Base-by-base conservation (phyloP, 2,888 invertebrate genomes). In the Incurvaria masculella region DNA sequence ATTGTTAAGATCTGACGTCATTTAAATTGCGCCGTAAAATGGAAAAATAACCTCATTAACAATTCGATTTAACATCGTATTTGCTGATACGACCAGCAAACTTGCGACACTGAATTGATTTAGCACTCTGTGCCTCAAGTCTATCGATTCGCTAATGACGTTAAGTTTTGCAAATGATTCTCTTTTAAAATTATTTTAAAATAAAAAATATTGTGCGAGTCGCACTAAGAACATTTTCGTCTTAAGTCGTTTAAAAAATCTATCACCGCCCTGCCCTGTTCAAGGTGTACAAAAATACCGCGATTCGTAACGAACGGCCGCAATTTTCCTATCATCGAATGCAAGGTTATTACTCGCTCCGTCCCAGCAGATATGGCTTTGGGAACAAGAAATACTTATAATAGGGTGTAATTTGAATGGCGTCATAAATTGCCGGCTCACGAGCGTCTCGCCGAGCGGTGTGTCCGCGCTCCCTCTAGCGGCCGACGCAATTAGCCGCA, bases 341-440 rank as follows among this genome's bases (percentile, higher is more conserved):
- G 33, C 33, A 6, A n/a, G 23, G 14, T 33, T 33, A 33, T 33
- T 33, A 3, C n/a, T n/a, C n/a, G n/a, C n/a, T 3, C 33, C 14
- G 14, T n/a, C 14, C 10, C 23, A 23, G 23, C 23, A 23, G 23
- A 23, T 4, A 33, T 8, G 33, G 3, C 33, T 33, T 33, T 33
- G 33, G 33, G 4, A 33, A 33, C 33, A 8, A 33, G 33, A 14
- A 33, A 33, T 33, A 11, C 33, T 33, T 33, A 68, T 68, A 48
- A 68, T 64, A 64, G 65, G 63, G 65, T 61, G 63, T 68, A 68
- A 67, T 69, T 69, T 69, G 64, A 68, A 71, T 68, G 65, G 64
- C 61, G 62, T 58, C 65, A 70, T 75, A 74, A 76, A 75, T 76
- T 68, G 64, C 45, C 56, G 53, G 61, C 65, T 65, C 65, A 45